Evolutionary conservation across 2,888 invertebrate species (phyloP), one percentile per base, ranked within the genome.

Genomic region (Trypoxylon attenuatum): DNA sequence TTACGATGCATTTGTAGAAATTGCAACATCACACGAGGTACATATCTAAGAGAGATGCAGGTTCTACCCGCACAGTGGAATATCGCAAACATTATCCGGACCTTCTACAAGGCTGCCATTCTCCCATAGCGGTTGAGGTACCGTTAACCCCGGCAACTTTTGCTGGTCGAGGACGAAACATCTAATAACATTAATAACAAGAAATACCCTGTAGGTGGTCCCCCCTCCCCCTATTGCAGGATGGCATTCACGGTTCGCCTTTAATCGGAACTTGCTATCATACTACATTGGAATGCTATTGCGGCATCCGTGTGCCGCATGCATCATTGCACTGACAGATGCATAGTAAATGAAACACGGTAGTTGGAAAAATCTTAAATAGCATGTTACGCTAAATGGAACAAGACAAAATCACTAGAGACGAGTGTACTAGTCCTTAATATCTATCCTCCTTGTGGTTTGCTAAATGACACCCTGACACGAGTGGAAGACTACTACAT

Each of bases 141-240:
- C 81, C 81, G 80, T 79, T 81, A 81, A 75, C 52, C 62, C 64
- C 75, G 67, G 71, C 73, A 61, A 77, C 76, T 73, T 77, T 75
- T 61, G 69, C 72, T 65, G 72, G 61, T 69, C 70, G 76, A 70
- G 72, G 73, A 80, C 80, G 73, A 78, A 77, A 73, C 74, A 69
- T 77, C 78, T 79, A 80, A 78, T 79, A 78, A 77, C 76, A 76
- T 79, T 79, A 77, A 81, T 78, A 80, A 80, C 70, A 66, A 73
- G 73, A 61, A 27, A 50, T 47, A 57, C 39, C 55, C 55, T 55
- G 73, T 76, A 67, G 76, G 76, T 76, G 76, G 74, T 64, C 76
- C 64, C 22, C n/a, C 33, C 13, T 38, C 41, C 4, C 10, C 8
- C 33, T 33, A 33, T 33, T 33, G n/a, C 10, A 13, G 33, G 29